phyloP scores from a whole-genome alignment of 2,797 vertebrate species.

The Margarornis squamiger region DNA sequence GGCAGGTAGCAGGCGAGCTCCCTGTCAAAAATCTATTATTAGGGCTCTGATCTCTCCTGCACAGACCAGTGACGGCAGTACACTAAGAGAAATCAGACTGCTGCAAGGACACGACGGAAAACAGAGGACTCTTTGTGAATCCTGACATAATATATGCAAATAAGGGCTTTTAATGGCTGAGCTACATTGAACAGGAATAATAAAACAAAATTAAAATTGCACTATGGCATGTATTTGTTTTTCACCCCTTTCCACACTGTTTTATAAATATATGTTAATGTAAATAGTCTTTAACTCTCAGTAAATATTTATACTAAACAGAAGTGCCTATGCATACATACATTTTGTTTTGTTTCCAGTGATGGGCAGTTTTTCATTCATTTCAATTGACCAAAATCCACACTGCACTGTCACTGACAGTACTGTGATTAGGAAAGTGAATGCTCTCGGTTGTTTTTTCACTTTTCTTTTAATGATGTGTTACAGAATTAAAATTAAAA shows the following conservation, averaged over 20 bases:
- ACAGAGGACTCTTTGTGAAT: conserved; percentile 68
- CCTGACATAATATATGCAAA: conserved; percentile 73
- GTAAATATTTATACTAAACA: conserved; percentile 51
- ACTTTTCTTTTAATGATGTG: not conserved
- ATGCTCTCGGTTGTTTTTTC: not conserved
- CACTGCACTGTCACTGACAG: conserved; percentile 12
- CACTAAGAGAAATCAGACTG: conserved; percentile 63
- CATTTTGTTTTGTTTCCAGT: conserved; percentile 9
- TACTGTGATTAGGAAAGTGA: conserved; percentile 27
- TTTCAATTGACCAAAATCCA: conserved; percentile 50
- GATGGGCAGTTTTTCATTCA: conserved; percentile 37
- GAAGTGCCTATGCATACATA: conserved; percentile 24
- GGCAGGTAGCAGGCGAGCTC: conserved; percentile 80
- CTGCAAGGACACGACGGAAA: conserved; percentile 51
- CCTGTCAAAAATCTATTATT: conserved; percentile 85
- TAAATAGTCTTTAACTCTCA: conserved; percentile 35
- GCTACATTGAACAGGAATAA: conserved; percentile 62
- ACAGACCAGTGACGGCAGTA: conserved; percentile 69
- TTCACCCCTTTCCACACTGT: not conserved
- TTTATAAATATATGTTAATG: conserved; percentile 41
- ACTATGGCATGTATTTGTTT: conserved; percentile 24
- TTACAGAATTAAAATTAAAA: conserved; percentile 28
- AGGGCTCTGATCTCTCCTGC: conserved; percentile 80
- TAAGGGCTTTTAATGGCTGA: conserved; percentile 62
- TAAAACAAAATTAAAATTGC: conserved; percentile 66